Evolutionary conservation across 2,888 invertebrate genomes (phyloP), one percentile per base, ranked within the genome.

Genomic region (Toxonevra muliebris): DNA sequence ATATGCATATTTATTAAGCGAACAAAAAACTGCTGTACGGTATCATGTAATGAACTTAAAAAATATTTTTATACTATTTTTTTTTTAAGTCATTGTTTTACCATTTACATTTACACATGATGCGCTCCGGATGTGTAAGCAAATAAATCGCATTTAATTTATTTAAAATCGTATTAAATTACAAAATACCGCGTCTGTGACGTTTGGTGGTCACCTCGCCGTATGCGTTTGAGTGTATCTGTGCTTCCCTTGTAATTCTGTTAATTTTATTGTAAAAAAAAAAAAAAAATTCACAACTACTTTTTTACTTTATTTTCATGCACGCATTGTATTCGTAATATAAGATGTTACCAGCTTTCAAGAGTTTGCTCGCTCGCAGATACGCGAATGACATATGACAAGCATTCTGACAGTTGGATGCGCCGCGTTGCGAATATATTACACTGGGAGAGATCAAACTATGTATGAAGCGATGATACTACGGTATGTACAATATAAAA

Each of bases 101-200:
- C 30, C 30, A 30, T 17, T 62, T 55, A 42, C 41, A 57, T 68
- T 59, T 75, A 71, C 73, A 75, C 72, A 73, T 76, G 74, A 73
- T 76, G 76, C 77, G 76, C 75, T 75, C 79, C 79, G 77, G 79
- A 79, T 79, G 75, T 77, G 77, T 77, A 76, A 73, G 77, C 78
- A 75, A 74, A 79, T 80, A 80, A 80, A 80, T 80, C 79, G 80
- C 76, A 79, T 80, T 80, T 80, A 79, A 82, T 82, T 82, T 81
- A 81, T 82, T 80, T 79, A 78, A 78, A 80, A 81, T 79, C 82
- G 80, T 81, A 82, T 82, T 81, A 80, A 79, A 77, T 82, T 82
- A 80, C 82, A 77, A 79, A 79, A 77, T 75, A 76, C 42, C 20
- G 20, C 53, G 12, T 10, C 52, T 30, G 30, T 57, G 48, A 41